Percentiles rank a stretch among this genome's conserved stretches.
These are phyloP conservation scores for Sciurus vulgaris DNA, from an alignment of 2,797 vertebrate species.

Conservation along the genomic window DNA sequence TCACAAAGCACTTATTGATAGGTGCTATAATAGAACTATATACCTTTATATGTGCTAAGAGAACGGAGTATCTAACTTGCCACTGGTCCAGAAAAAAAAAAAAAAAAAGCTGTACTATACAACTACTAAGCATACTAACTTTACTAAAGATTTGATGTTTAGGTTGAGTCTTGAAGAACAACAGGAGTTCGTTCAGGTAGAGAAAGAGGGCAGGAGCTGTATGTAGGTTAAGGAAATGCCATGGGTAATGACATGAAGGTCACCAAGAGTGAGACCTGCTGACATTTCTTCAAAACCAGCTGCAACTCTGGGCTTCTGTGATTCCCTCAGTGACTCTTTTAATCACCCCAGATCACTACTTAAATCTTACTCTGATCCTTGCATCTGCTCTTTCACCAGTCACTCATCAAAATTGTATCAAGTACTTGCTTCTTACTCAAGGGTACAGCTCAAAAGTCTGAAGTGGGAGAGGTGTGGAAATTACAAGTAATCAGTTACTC, in stretches of 20 bases:
- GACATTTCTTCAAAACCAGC: slow-evolving; percentile 9
- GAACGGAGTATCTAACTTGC: not conserved
- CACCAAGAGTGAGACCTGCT: not conserved
- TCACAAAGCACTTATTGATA: not conserved
- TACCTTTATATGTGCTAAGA: not conserved
- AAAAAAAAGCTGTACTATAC: no score
- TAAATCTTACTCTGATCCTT: not conserved
- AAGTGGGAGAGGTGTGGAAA: not conserved
- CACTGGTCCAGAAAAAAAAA: not conserved
- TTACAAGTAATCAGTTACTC: not conserved
- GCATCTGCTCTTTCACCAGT: not conserved
- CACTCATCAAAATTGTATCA: not conserved
- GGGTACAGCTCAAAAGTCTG: not conserved
- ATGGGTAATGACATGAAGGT: not conserved
- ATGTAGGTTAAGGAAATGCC: not conserved
- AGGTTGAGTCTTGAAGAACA: not conserved
- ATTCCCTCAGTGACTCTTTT: not conserved
- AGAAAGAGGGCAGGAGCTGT: not conserved
- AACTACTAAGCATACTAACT: not conserved
- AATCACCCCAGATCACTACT: not conserved
- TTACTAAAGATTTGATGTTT: not conserved
- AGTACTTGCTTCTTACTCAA: not conserved
- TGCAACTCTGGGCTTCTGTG: not conserved
- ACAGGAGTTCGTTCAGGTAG: not conserved
- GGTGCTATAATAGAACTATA: not conserved